A percentile compares a stretch with the other conserved stretches of the same genome.
phyloP scores from a whole-genome alignment of 2,797 vertebrate species.

The Selene dorsalis region DNA sequence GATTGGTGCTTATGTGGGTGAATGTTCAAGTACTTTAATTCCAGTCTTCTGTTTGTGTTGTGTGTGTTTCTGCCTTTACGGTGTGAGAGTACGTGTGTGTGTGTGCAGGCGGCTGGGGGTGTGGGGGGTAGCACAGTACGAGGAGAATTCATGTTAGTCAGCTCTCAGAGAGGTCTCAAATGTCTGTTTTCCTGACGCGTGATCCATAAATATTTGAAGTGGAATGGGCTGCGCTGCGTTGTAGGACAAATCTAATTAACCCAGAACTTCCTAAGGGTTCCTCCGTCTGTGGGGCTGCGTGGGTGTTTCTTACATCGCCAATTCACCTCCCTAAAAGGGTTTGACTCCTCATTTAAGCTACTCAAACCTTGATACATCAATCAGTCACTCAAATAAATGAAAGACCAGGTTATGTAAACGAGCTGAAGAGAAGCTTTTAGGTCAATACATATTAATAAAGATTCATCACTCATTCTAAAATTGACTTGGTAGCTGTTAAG shows the following conservation, averaged over 20 bases:
- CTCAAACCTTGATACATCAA: constrained; percentile 57
- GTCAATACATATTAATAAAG: constrained; percentile 16
- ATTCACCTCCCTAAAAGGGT: constrained; percentile 71
- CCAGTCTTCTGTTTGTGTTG: constrained; percentile 45
- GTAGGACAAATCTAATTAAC: constrained; percentile 86
- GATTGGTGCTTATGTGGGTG: constrained; percentile 48
- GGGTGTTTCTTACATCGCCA: constrained; percentile 70
- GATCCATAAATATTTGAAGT: constrained; percentile 86
- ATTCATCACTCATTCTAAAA: constrained; percentile 10
- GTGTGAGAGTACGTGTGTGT: constrained; percentile 24
- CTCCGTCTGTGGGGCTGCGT: constrained; percentile 63
- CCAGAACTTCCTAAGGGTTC: constrained; percentile 79
- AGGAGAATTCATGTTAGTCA: constrained; percentile 75
- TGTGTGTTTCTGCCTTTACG: constrained; percentile 27
- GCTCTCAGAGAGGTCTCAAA: constrained; percentile 80
- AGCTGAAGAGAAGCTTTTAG: not conserved
- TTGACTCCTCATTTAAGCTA: constrained; percentile 67
- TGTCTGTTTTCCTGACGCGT: constrained; percentile 84
- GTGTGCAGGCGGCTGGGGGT: constrained; percentile 25
- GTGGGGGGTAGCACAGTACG: constrained; percentile 48
- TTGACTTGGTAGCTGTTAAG: constrained; percentile 3
- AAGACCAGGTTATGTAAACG: constrained; percentile 29
- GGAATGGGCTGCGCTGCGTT: constrained; percentile 78
- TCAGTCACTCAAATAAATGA: constrained; percentile 46
- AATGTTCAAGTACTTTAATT: constrained; percentile 56